Conservation (phyloP, 2,797 vertebrate genomes). For the Acipenser oxyrinchus region DNA sequence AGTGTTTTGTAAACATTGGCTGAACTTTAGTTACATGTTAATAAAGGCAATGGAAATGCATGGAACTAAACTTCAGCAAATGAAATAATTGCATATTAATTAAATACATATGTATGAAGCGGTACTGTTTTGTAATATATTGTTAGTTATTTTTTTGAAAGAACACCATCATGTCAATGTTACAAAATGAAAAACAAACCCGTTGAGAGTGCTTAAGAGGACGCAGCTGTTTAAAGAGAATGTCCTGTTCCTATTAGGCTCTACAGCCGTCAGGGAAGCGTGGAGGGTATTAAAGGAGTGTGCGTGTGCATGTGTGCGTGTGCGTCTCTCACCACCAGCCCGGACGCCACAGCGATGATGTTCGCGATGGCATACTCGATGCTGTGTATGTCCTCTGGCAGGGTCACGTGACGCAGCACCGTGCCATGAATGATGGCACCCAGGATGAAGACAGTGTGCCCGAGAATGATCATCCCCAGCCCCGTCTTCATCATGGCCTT, state of each 20-base stretch:
- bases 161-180: background rate
- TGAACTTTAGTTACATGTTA: background rate
- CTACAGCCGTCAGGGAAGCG: too few relatives aligned
- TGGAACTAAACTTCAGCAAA: too few relatives aligned
- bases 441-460: conserved; percentile 79
- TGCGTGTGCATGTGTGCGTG: too few relatives aligned
- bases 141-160: background rate
- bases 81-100: too few relatives aligned
- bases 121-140: too few relatives aligned
- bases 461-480: conserved; percentile 75
- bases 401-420: conserved; percentile 67
- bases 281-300: too few relatives aligned
- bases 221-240: too few relatives aligned
- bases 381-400: conserved; percentile 35
- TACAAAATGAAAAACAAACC: background rate
- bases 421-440: conserved; percentile 71
- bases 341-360: conserved; percentile 60
- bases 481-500: conserved; percentile 86
- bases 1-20: too few relatives aligned
- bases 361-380: conserved; percentile 70
- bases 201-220: too few relatives aligned
- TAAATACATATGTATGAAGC: too few relatives aligned
- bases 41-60: background rate
- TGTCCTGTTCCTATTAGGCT: too few relatives aligned
- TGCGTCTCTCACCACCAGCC: conserved; percentile 65